Conservation (phyloP, 2,888 invertebrate species). For the Thumatha senex region DNA sequence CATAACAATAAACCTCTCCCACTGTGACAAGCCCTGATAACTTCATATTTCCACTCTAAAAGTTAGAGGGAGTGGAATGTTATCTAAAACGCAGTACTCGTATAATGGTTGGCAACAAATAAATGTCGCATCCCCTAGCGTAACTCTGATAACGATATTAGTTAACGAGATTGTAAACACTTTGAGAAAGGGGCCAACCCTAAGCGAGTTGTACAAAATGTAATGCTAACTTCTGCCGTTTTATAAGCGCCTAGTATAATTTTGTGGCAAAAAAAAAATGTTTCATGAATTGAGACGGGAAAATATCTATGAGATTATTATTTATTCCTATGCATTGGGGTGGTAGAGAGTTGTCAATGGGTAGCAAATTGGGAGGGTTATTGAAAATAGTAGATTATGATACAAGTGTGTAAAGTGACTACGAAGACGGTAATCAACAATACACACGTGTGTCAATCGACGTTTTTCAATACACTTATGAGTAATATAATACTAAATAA, state of each 20-base stretch:
- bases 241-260: conserved; percentile 29
- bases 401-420: too few species aligned
- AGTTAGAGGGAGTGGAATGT: conserved; percentile 5
- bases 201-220: conserved; percentile 15
- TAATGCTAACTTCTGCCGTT: conserved; percentile 5
- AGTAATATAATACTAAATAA: too few species aligned
- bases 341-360: too few species aligned
- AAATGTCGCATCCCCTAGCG: conserved; percentile 37
- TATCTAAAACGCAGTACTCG: conserved; percentile 12
- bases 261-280: conserved; percentile 13
- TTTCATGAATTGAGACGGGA: neutral
- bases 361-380: too few species aligned
- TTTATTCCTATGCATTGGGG: too few species aligned
- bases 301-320: too few species aligned
- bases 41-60: conserved; percentile 3
- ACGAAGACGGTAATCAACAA: too few species aligned
- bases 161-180: conserved; percentile 16
- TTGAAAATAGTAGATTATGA: too few species aligned
- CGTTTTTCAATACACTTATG: too few species aligned
- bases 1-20: neutral
- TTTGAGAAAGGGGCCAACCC: conserved; percentile 20
- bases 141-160: conserved; percentile 22
- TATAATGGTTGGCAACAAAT: conserved; percentile 29
- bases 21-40: neutral
- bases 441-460: too few species aligned